Base-by-base conservation (phyloP, 1,140 invertebrate genomes). In the Caenorhabditis tropicalis region DNA sequence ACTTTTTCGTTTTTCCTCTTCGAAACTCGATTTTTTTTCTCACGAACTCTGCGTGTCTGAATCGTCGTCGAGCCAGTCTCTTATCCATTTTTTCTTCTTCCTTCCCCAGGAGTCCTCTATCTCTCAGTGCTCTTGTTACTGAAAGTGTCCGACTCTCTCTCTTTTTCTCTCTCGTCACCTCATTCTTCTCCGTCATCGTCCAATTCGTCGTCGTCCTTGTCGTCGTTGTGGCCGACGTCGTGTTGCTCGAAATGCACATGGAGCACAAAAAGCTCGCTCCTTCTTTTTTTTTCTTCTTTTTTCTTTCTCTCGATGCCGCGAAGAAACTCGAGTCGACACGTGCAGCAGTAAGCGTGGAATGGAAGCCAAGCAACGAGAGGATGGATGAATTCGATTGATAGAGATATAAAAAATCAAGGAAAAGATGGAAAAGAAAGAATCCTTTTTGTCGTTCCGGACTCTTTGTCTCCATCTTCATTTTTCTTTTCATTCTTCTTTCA, bases 181-280 rank as follows among this genome's bases (percentile, higher is more conserved):
- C 39, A 48, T 5, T 79, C 74, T 27, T 29, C 21, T 15, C 24
- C 65, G 7, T 19, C 56, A 21, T 51, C 21, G 5, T 6, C 12
- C 39, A 5, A 43, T 43, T 12, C 39, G 39, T 6, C 49, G n/a
- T 51, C 53, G 53, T 56, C 53, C 10, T 56, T n/a, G 49, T 51
- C 21, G 10, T 12, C 49, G 49, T 51, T 19, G 49, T 51, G 7
- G 49, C 21, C 49, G 49, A 29, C 56, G 21, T 65, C 58, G 29
- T 65, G 58, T 65, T 65, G 58, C 58, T 65, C 58, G 31, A 65
- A 65, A 65, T 36, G 31, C 58, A 65, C 56, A 60, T 16, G 31
- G 16, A 65, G 58, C 31, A 65, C n/a, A 65, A 65, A 65, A 65
- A 65, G 33, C 58, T 60, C 56, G 16, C 56, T 65, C 33, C 58